phyloP scores from a whole-genome alignment of 2,888 invertebrate species.

The Drosophila melanocephala region DNA sequence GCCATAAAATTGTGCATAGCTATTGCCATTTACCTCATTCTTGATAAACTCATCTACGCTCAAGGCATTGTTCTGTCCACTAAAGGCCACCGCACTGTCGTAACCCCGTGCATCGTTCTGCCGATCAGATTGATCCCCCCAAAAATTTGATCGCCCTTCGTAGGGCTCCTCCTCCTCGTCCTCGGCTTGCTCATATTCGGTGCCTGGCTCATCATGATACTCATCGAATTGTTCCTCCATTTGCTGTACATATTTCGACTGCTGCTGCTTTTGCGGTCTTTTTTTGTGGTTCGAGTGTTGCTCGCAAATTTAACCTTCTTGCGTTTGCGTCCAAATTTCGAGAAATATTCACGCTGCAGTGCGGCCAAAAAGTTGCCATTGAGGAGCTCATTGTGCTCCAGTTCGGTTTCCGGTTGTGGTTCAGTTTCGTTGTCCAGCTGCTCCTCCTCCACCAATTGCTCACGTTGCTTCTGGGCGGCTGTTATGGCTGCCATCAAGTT shows the following conservation, averaged over 20 bases:
- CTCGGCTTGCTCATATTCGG: conserved; percentile 24
- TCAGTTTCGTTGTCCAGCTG: conserved; percentile 17
- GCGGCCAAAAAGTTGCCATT: conserved; percentile 79
- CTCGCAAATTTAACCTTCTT: conserved; percentile 38
- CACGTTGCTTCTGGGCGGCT: conserved; percentile 40
- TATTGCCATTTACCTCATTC: conserved; percentile 15
- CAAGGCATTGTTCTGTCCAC: conserved; percentile 61
- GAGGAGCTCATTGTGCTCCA: conserved; percentile 67
- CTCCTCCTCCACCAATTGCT: conserved; percentile 13
- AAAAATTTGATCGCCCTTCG: conserved; percentile 3
- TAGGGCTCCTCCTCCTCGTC: conserved; percentile 13
- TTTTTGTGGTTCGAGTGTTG: conserved; percentile 11
- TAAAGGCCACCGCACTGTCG: conserved; percentile 65
- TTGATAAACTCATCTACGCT: conserved; percentile 59
- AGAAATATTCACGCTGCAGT: conserved; percentile 71
- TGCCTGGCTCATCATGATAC: conserved; percentile 40
- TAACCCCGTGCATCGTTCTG: conserved; percentile 36
- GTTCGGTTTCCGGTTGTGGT: conserved; percentile 20
- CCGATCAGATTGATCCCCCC: conserved; percentile 5
- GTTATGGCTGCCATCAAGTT: conserved; percentile 60
- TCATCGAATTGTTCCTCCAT: conserved; percentile 58
- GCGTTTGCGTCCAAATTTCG: conserved; percentile 57
- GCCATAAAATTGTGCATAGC: conserved; percentile 29
- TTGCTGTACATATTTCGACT: conserved; percentile 5
- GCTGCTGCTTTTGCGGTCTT: neutral